phyloP scores from a whole-genome alignment of 2,888 invertebrate species.

The Laothoe populi region DNA sequence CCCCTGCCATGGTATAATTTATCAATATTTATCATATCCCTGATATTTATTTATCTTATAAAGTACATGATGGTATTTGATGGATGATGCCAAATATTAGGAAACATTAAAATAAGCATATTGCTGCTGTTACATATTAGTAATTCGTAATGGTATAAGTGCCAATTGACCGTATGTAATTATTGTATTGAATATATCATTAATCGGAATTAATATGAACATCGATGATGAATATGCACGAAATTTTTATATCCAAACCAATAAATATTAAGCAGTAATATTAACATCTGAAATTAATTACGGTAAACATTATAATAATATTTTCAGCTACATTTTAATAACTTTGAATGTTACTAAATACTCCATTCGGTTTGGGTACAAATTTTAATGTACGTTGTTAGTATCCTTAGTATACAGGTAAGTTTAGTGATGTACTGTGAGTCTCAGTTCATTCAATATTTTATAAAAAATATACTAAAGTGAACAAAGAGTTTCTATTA shows the following conservation, averaged over 20 bases:
- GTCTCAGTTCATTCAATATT: background rate
- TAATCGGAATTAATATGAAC: background rate
- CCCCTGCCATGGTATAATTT: too few species aligned
- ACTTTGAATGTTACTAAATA: background rate
- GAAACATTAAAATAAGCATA: too few species aligned
- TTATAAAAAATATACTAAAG: too few species aligned
- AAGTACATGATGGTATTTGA: too few species aligned
- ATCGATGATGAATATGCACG: background rate
- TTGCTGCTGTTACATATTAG: too few species aligned
- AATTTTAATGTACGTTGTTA: background rate
- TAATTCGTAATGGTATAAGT: too few species aligned
- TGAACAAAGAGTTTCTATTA: too few species aligned
- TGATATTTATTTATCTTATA: too few species aligned
- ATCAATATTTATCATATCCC: too few species aligned
- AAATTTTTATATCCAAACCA: background rate
- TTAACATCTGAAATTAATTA: background rate
- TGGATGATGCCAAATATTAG: too few species aligned
- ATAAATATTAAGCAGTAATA: background rate
- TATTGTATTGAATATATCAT: background rate
- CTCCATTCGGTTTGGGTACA: background rate
- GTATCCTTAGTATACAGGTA: too few species aligned
- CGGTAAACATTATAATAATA: background rate
- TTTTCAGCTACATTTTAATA: background rate
- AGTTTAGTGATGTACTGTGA: background rate
- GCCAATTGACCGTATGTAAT: too few species aligned